Percentiles rank a stretch among this genome's conserved stretches.
These are phyloP conservation scores for western clawed frog (Xenopus tropicalis) DNA, from an alignment of 2,113 vertebrate genomes.

Conservation along the genomic window UCB_Xtro_10.0 CM004451.2:54270001-54270500, in stretches of 20 bases:
- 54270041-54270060: conserved; percentile 90
- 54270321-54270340: conserved; percentile 84
- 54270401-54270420: conserved; percentile 50
- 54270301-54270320: conserved; percentile 77
- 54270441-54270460: conserved; percentile 76
- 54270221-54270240: conserved; percentile 85
- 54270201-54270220: conserved; percentile 87
- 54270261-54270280: conserved; percentile 63
- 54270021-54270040: conserved; percentile 93
- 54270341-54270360: conserved; percentile 83
- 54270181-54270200: conserved; percentile 81
- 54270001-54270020: conserved; percentile 89
- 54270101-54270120: conserved; percentile 57
- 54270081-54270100: conserved; percentile 77
- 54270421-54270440: conserved; percentile 73
- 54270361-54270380: conserved; percentile 69
- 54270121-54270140: conserved; percentile 60
- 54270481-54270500: conserved; percentile 70
- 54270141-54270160: conserved; percentile 79
- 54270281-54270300: conserved; percentile 79
- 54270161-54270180: conserved; percentile 76
- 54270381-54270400: conserved; percentile 50
- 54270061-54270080: conserved; percentile 79
- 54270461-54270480: conserved; percentile 92
- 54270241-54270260: conserved; percentile 69